phyloP scores from a whole-genome alignment of 2,888 invertebrate genomes.

The Leucophenga maculata region DNA sequence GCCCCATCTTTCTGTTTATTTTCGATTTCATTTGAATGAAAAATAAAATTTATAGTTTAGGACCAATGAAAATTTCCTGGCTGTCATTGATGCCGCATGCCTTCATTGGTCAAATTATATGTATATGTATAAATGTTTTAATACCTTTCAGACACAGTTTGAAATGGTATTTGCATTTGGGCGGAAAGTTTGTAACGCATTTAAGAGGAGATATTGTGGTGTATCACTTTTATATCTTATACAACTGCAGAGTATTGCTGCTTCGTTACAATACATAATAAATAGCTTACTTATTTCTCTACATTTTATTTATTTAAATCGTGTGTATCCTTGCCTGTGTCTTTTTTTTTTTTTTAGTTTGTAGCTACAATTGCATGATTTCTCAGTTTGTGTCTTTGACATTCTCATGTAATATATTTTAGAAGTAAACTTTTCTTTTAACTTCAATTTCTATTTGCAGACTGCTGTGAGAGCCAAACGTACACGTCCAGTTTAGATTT shows the following conservation, averaged over 20 bases:
- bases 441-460: slow-evolving; percentile 20
- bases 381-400: not conserved
- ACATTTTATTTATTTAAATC: slow-evolving; percentile 48
- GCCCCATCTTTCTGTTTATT: not conserved
- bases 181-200: too few relatives aligned
- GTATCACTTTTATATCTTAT: too few relatives aligned
- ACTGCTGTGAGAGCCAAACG: slow-evolving; percentile 46
- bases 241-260: not conserved
- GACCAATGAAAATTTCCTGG: slow-evolving; percentile 42
- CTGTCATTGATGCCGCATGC: slow-evolving; percentile 37
- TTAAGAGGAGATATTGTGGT: too few relatives aligned
- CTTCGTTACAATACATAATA: not conserved
- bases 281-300: slow-evolving; percentile 33
- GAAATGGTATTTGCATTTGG: slow-evolving; percentile 10
- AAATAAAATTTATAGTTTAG: slow-evolving; percentile 63
- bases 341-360: slow-evolving; percentile 1
- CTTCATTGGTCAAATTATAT: slow-evolving; percentile 33
- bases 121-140: not conserved
- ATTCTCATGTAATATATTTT: slow-evolving; percentile 28
- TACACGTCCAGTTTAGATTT: slow-evolving; percentile 62
- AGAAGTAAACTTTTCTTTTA: slow-evolving; percentile 33
- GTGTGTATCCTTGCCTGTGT: slow-evolving; percentile 9
- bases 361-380: not conserved
- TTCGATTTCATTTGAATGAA: slow-evolving; percentile 42
- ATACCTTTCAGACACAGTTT: too few relatives aligned